A percentile compares a stretch with the other conserved stretches of the same genome.
Conservation (phyloP, 2,113 vertebrate genomes). For the Daboia siamensis region DNA sequence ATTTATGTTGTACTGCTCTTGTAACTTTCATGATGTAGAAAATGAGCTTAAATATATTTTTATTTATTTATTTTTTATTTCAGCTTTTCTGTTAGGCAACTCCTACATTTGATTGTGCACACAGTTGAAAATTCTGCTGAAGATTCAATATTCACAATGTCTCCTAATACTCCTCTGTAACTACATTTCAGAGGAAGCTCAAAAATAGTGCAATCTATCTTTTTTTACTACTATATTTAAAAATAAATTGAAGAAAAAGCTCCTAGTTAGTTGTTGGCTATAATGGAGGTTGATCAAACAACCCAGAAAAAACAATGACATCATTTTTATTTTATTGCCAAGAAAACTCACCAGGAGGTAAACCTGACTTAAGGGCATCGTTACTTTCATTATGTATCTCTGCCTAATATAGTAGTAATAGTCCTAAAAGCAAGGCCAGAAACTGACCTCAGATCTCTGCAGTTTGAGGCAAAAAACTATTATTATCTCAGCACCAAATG, state of each 20-base stretch:
- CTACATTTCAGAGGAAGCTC: background rate
- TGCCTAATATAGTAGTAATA: background rate
- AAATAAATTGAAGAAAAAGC: background rate
- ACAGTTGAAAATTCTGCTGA: background rate
- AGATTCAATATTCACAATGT: background rate
- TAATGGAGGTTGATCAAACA: background rate
- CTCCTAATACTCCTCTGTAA: background rate
- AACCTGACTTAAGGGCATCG: background rate
- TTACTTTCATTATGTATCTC: background rate
- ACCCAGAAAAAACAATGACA: background rate
- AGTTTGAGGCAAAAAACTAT: background rate
- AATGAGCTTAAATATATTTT: rapidly evolving
- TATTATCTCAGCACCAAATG: no score
- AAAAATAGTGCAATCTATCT: background rate
- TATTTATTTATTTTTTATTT: background rate
- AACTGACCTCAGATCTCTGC: background rate
- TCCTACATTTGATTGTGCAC: background rate
- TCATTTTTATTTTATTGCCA: background rate
- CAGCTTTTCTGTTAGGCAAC: background rate
- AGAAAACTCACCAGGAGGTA: background rate
- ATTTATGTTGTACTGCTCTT: no score
- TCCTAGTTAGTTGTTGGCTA: background rate
- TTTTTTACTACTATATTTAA: background rate
- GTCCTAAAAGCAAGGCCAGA: background rate
- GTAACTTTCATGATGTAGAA: no score